phyloP scores from a whole-genome alignment of 2,888 invertebrate species.

The Dioctria rufipes region DNA sequence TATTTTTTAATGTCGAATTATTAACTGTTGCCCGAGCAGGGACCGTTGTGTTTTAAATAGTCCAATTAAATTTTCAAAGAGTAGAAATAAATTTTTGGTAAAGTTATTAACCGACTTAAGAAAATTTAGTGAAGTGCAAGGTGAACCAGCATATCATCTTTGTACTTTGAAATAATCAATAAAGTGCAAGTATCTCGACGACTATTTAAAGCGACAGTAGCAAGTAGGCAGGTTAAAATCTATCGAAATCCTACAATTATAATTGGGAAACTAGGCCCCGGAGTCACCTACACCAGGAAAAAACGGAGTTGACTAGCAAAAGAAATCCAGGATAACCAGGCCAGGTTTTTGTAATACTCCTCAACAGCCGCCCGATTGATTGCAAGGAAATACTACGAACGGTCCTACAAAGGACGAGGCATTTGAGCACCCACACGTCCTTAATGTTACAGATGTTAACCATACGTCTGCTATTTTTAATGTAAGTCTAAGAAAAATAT shows the following conservation, averaged over 20 bases:
- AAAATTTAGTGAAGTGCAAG: no score
- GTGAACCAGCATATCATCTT: no score
- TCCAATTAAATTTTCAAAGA: no score
- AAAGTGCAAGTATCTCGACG: no score
- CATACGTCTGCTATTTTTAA: background rate
- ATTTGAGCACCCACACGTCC: constrained; percentile 6
- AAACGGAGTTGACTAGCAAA: background rate
- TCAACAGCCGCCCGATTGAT: constrained; percentile 11
- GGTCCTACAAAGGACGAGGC: background rate
- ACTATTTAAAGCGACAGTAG: background rate
- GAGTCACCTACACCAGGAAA: constrained; percentile 35
- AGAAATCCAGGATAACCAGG: constrained; percentile 18
- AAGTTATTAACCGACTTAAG: no score
- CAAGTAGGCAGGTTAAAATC: background rate
- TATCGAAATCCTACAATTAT: background rate
- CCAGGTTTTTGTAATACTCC: background rate
- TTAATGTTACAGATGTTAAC: constrained; percentile 16
- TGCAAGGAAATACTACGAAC: constrained; percentile 12
- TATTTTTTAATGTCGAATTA: no score
- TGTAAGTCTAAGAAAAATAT: background rate
- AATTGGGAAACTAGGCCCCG: constrained; percentile 26
- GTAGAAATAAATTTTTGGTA: no score
- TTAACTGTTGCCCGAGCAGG: no score
- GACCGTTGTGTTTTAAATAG: no score
- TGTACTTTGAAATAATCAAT: no score